Conservation (phyloP, 2,888 invertebrate genomes). For the Conchocele bisecta region DNA sequence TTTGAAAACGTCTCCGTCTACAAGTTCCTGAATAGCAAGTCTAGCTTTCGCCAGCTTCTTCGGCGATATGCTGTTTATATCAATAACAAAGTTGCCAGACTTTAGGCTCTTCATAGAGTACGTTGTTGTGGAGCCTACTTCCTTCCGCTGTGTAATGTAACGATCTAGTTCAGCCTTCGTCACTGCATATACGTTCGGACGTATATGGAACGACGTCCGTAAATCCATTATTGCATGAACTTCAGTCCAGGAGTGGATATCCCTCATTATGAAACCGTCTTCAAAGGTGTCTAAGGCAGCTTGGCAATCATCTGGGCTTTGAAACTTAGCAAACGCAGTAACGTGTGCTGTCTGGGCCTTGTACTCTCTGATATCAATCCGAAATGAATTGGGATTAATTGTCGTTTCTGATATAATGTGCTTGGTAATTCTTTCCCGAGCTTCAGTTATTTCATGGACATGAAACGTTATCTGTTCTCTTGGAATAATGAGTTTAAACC, state of each 20-base stretch:
- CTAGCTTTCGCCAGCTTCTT: slow-evolving; percentile 51
- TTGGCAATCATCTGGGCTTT: slow-evolving; percentile 59
- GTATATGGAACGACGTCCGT: slow-evolving; percentile 48
- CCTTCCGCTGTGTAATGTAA: slow-evolving; percentile 17
- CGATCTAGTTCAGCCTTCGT: slow-evolving; percentile 42
- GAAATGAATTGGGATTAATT: too few relatives aligned
- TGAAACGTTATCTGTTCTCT: slow-evolving; percentile 12
- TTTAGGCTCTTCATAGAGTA: slow-evolving; percentile 25
- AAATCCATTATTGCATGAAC: slow-evolving; percentile 37
- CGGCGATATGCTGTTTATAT: slow-evolving; percentile 49
- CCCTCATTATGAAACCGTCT: not conserved
- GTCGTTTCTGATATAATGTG: too few relatives aligned
- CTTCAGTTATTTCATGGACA: not conserved
- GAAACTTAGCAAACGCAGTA: slow-evolving; percentile 57
- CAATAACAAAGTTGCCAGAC: slow-evolving; percentile 52
- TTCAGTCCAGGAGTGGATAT: too few relatives aligned
- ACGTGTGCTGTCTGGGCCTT: slow-evolving; percentile 43
- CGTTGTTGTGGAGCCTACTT: not conserved
- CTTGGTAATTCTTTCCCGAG: too few relatives aligned
- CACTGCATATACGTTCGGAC: slow-evolving; percentile 42
- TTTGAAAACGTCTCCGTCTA: slow-evolving; percentile 58
- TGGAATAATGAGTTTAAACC: slow-evolving; percentile 42
- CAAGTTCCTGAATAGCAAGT: slow-evolving; percentile 43
- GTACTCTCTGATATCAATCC: slow-evolving; percentile 36
- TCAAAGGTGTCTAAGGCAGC: slow-evolving; percentile 32